Evolutionary conservation across 2,888 invertebrate species (phyloP).

Genomic region (Amphipyra tragopoginis): DNA sequence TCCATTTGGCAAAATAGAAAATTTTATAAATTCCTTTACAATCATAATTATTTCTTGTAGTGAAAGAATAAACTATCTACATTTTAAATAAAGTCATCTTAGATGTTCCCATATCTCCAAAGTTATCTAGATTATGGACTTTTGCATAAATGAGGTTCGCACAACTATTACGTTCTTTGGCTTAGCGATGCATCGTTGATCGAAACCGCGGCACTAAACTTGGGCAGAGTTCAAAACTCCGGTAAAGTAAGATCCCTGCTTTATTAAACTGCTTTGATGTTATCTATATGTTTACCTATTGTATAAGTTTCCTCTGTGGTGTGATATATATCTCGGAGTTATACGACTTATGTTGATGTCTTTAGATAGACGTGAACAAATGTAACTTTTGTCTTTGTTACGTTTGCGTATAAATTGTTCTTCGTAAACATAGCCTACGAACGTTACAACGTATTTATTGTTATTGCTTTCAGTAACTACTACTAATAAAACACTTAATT

Average conservation of each 20-base stretch:
- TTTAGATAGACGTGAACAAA: conserved; percentile 21
- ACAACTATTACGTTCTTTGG: conserved; percentile 38
- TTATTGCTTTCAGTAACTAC: conserved; percentile 18
- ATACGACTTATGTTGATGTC: conserved; percentile 6
- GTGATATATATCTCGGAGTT: conserved; percentile 10
- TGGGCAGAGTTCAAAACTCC: conserved; percentile 61
- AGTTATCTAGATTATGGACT: conserved; percentile 16
- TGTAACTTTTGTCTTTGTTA: conserved; percentile 25
- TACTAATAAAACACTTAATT: conserved; percentile 25
- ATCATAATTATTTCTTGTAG: neutral
- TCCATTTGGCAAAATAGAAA: no score
- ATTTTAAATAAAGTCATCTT: neutral
- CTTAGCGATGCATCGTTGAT: conserved; percentile 56
- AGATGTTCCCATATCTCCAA: neutral
- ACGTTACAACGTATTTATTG: conserved; percentile 31
- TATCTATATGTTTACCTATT: conserved; percentile 53
- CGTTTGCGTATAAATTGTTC: conserved; percentile 18
- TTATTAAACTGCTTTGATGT: conserved; percentile 63
- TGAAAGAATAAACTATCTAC: neutral
- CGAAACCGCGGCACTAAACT: conserved; percentile 48
- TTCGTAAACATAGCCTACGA: conserved; percentile 13
- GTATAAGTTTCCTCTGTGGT: conserved; percentile 22
- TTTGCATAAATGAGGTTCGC: conserved; percentile 35
- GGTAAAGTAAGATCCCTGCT: conserved; percentile 46
- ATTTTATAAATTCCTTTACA: no score